These are phyloP conservation scores for Paramuricea clavata DNA, from an alignment of 92 coral and sea anemone genomes.

Conservation along the genomic window DNA sequence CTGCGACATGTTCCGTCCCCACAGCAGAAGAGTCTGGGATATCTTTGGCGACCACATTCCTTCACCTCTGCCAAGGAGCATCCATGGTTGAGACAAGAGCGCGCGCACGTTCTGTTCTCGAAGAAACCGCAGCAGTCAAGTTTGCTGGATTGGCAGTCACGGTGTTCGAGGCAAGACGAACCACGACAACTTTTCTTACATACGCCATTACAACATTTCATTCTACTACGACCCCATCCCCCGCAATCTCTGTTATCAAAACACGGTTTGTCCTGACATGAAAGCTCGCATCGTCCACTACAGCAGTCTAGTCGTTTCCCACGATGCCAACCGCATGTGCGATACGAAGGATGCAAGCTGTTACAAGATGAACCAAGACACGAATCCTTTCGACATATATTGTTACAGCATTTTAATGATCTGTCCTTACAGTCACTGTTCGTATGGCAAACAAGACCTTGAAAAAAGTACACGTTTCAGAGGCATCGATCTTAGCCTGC, in stretches of 20 bases:
- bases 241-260: conserved; percentile 23
- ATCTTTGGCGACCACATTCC: conserved; percentile 1
- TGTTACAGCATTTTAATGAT: conserved; percentile 32
- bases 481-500: background rate
- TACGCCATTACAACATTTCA: conserved; percentile 42
- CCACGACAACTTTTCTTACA: conserved; percentile 34
- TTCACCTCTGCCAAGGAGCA: conserved; percentile 7
- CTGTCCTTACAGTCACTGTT: background rate
- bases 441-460: background rate
- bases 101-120: conserved; percentile 12
- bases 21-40: conserved; percentile 11
- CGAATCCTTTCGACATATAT: conserved; percentile 9
- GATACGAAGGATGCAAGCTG: background rate
- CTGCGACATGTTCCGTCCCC: conserved; percentile 36
- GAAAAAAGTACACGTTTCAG: background rate
- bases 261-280: conserved; percentile 33
- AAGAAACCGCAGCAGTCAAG: conserved; percentile 42
- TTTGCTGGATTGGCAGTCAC: conserved; percentile 17
- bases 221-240: background rate
- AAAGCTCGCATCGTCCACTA: conserved; percentile 12
- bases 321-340: background rate
- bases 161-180: background rate
- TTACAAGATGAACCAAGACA: conserved; percentile 26
- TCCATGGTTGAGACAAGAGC: conserved; percentile 3
- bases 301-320: conserved; percentile 11